phyloP scores from a whole-genome alignment of 2,797 vertebrate species.

The Molossus molossus region DNA sequence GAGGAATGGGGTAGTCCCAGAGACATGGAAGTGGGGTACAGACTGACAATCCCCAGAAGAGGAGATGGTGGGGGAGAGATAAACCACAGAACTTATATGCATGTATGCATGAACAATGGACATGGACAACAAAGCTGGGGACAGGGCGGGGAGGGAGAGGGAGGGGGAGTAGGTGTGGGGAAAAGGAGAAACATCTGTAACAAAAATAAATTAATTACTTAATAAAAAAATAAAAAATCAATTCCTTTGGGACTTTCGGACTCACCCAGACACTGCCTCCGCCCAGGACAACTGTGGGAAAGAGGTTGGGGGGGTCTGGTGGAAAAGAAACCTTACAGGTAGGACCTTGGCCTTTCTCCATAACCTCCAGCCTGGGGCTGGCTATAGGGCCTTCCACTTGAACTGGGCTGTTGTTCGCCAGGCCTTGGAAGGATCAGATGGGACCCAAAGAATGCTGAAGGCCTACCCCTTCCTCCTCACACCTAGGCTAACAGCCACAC shows the following conservation, averaged over 20 bases:
- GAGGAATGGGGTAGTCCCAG: no score
- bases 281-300: background rate
- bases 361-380: background rate
- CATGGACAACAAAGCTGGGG: no score
- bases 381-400: background rate
- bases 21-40: no score
- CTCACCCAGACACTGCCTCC: background rate
- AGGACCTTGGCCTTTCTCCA: background rate
- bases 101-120: no score
- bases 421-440: background rate
- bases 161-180: no score
- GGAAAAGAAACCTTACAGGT: background rate
- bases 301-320: background rate
- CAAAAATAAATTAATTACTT: no score
- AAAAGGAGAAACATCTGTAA: no score
- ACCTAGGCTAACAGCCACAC: background rate
- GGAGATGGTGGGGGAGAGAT: no score
- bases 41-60: no score
- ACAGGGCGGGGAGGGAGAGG: no score
- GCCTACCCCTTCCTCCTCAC: background rate
- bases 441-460: background rate
- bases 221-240: no score
- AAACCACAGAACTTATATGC: no score
- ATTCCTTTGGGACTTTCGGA: background rate
- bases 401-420: background rate